Evolutionary conservation across 2,888 invertebrate genomes (phyloP).

Genomic region (Eumerus sabulonum): DNA sequence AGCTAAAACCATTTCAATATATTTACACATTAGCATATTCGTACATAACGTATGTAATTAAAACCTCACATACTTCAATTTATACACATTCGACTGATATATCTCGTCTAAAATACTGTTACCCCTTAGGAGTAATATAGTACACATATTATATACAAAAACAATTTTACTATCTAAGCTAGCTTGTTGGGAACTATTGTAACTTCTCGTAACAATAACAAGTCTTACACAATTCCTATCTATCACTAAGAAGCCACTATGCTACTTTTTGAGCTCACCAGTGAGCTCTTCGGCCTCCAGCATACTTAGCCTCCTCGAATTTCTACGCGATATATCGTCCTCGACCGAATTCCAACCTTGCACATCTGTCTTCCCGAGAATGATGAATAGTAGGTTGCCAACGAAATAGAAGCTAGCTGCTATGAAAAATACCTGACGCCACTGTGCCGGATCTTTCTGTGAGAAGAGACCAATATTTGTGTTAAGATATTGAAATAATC

Average conservation of each 20-base stretch:
- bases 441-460: constrained; percentile 77
- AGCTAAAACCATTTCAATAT: too few relatives aligned
- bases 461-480: constrained; percentile 25
- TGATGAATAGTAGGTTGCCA: constrained; percentile 81
- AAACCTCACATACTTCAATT: too few relatives aligned
- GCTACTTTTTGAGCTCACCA: constrained; percentile 26
- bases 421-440: constrained; percentile 81
- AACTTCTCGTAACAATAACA: too few relatives aligned
- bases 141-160: too few relatives aligned
- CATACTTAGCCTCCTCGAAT: constrained; percentile 49
- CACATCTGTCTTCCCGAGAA: constrained; percentile 81
- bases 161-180: background rate
- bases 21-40: too few relatives aligned
- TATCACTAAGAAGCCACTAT: constrained; percentile 43
- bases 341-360: constrained; percentile 82
- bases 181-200: too few relatives aligned
- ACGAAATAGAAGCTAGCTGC: constrained; percentile 81
- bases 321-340: constrained; percentile 58
- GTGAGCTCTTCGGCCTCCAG: constrained; percentile 30
- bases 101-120: too few relatives aligned
- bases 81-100: too few relatives aligned
- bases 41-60: too few relatives aligned
- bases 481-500: too few relatives aligned
- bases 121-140: too few relatives aligned
- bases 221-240: background rate